Percentiles rank a stretch among this genome's conserved stretches.
Evolutionary conservation across 2,113 vertebrate genomes (phyloP).

Genomic region (Lepisosteus osseus): DNA sequence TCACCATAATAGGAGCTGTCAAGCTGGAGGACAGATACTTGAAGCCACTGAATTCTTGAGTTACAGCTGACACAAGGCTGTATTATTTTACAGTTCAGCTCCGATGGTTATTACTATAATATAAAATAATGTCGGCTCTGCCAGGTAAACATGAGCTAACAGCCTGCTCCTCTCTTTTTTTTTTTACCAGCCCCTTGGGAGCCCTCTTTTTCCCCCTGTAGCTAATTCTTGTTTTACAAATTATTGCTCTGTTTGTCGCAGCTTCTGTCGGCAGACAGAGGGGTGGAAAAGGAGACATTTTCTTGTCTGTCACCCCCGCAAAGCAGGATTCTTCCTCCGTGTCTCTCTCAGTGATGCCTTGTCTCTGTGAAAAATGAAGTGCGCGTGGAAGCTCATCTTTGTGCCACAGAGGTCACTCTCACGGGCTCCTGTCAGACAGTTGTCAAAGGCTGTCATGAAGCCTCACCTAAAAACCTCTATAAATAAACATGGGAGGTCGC

Average conservation of each 20-base stretch:
- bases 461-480: too few relatives aligned
- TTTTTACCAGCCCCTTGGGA: slow-evolving; percentile 43
- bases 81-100: slow-evolving; percentile 42
- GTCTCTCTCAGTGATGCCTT: slow-evolving; percentile 25
- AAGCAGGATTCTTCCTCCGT: slow-evolving; percentile 24
- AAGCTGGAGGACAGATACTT: slow-evolving; percentile 27
- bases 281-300: slow-evolving; percentile 9
- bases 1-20: slow-evolving; percentile 15
- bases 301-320: slow-evolving; percentile 35
- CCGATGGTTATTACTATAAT: slow-evolving; percentile 51
- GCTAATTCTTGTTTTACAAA: slow-evolving; percentile 64
- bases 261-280: slow-evolving; percentile 55
- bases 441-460: too few relatives aligned
- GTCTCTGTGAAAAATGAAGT: slow-evolving; percentile 12
- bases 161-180: slow-evolving; percentile 33
- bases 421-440: not conserved
- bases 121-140: slow-evolving; percentile 46
- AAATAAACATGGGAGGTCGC: too few relatives aligned
- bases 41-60: slow-evolving; percentile 26
- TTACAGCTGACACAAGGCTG: slow-evolving; percentile 21
- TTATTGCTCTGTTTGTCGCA: slow-evolving; percentile 60
- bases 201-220: slow-evolving; percentile 42
- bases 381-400: slow-evolving; percentile 9
- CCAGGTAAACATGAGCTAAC: slow-evolving; percentile 65
- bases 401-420: slow-evolving; percentile 46